Evolutionary conservation across 2,113 vertebrate genomes (phyloP), one percentile per base, ranked within the genome.

Genomic region (Oncorhynchus kisutch): DNA sequence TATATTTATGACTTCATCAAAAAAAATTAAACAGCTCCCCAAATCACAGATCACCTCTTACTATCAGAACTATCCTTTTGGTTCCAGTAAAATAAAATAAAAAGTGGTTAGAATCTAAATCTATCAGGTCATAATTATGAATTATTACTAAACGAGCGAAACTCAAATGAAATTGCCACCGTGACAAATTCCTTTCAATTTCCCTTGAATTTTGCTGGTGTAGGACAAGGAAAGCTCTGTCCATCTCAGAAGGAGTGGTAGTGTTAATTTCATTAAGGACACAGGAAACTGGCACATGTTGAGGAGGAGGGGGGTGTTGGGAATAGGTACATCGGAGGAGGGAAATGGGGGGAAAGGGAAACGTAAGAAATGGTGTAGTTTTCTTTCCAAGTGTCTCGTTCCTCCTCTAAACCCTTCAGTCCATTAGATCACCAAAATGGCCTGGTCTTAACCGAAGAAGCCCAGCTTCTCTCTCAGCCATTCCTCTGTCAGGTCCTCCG

Each of bases 401-500:
- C 67, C 65, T 76, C 80, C 78, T 81, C 78, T 74, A 71, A 57
- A 77, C 79, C 73, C 34, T 76, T 20, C 20, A 54, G 8, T 64
- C 73, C 57, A 48, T 39, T 51, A 22, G 24, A 51, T 1, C 54
- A 74, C 57, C 29, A 54, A 54, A 54, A 5, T 1, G 51, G 51
- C 16, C 16, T 1, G 1, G 57, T 16, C 22, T 87, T 95, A 99
- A 84, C 96, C 95, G 92, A 99, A 99, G 93, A 96, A 98, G 78
- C 96, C 94, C 13, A 99, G 95, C 91, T 97, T 99, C 91, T 97
- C 95, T 78, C 90, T 91, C 73, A 99, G 96, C 97, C 97, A 99
- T 73, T 99, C 97, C 92, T 99, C 98, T 67, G 96, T 96, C 49
- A 99, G 91, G 89, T 99, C 97, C 93, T 99, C 97, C 1, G 96